Percentiles rank a stretch among this genome's conserved stretches.
These are phyloP conservation scores for Pseudanteris insignis DNA, from an alignment of 2,888 invertebrate species.

Conservation along the genomic window DNA sequence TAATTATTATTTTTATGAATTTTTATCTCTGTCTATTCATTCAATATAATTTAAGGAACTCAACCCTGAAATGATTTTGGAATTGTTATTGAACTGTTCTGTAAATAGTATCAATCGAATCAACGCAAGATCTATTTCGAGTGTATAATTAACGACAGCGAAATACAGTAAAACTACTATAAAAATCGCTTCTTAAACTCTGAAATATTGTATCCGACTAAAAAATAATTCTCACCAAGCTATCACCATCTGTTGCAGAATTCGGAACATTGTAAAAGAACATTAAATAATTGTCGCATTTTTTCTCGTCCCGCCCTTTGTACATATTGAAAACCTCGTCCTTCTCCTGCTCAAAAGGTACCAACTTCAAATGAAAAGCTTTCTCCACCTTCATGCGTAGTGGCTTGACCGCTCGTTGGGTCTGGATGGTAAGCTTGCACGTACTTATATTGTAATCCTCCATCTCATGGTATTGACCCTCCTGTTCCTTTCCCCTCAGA, in stretches of 20 bases:
- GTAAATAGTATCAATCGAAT: too few species aligned
- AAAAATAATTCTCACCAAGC: background rate
- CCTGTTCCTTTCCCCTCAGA: constrained; percentile 8
- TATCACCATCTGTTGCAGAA: background rate
- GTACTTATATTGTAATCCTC: background rate
- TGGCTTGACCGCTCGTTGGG: constrained; percentile 7
- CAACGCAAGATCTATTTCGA: too few species aligned
- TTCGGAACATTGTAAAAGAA: background rate
- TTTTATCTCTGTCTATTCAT: too few species aligned
- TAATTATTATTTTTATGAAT: too few species aligned
- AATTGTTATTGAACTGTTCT: too few species aligned
- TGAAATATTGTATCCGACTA: too few species aligned
- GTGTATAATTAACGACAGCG: too few species aligned
- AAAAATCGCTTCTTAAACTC: too few species aligned
- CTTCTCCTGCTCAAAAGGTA: constrained; percentile 8
- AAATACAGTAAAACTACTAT: too few species aligned
- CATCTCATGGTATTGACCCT: background rate
- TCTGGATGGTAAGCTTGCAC: constrained; percentile 5
- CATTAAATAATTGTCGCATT: constrained; percentile 2
- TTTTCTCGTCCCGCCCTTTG: background rate
- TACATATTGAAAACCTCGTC: constrained; percentile 5
- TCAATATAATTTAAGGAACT: too few species aligned
- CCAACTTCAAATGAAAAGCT: constrained; percentile 3
- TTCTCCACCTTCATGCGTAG: constrained; percentile 1
- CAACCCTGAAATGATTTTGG: too few species aligned